phyloP scores from a whole-genome alignment of 1,140 invertebrate genomes.

The Pseudomyrmex sp. region DNA sequence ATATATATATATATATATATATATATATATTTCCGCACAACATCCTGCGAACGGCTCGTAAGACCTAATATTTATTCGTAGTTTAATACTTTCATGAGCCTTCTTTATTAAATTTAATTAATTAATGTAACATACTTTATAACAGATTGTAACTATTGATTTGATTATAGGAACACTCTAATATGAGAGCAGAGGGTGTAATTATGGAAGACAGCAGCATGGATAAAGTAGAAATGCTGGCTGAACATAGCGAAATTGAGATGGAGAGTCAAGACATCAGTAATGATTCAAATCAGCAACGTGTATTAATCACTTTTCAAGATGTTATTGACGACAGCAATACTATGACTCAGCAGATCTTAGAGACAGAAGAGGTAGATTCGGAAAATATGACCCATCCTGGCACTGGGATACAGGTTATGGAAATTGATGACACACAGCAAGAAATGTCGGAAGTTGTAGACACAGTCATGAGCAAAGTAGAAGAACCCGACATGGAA shows the following conservation, averaged over 20 bases:
- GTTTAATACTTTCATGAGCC: too few relatives aligned
- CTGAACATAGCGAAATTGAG: conserved; percentile 44
- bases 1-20: too few relatives aligned
- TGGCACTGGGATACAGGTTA: conserved; percentile 62
- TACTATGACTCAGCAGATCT: conserved; percentile 71
- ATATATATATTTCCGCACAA: too few relatives aligned
- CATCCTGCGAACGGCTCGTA: too few relatives aligned
- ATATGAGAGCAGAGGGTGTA: conserved; percentile 56
- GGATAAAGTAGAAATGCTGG: conserved; percentile 68
- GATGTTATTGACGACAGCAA: conserved; percentile 67
- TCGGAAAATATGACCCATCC: conserved; percentile 61
- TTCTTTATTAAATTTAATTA: too few relatives aligned
- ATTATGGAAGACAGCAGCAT: conserved; percentile 68
- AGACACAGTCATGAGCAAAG: conserved; percentile 64
- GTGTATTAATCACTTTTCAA: conserved; percentile 71
- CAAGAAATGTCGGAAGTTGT: conserved; percentile 64
- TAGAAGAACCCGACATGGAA: conserved; percentile 63
- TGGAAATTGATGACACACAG: conserved; percentile 72
- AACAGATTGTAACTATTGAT: conserved; percentile 45
- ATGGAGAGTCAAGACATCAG: conserved; percentile 63
- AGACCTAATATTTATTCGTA: too few relatives aligned
- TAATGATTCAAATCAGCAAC: conserved; percentile 72
- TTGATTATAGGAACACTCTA: conserved; percentile 48
- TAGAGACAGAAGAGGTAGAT: conserved; percentile 67
- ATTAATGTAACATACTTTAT: too few relatives aligned